phyloP scores from a whole-genome alignment of 2,797 vertebrate species.

The Gallirallus australis region DNA sequence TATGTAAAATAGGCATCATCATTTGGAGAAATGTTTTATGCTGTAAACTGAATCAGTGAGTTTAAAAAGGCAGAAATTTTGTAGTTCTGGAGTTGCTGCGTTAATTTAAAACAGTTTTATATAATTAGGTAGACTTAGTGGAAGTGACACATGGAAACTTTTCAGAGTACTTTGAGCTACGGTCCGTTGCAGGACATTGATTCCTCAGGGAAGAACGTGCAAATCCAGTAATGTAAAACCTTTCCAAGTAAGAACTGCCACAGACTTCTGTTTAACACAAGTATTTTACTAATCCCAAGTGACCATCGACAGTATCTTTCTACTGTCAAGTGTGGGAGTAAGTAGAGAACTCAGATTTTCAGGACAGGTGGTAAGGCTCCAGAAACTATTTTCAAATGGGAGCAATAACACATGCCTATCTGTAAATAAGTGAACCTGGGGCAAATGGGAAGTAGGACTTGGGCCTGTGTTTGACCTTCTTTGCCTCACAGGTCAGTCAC shows the following conservation, averaged over 20 bases:
- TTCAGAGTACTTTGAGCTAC: not conserved
- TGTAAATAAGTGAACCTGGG: not conserved
- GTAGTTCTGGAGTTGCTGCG: not conserved
- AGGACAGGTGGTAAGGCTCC: not conserved
- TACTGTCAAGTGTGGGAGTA: not conserved
- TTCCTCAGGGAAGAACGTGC: not conserved
- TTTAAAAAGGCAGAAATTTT: not conserved
- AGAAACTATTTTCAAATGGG: not conserved
- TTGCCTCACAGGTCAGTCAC: not conserved
- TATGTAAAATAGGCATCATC: not conserved
- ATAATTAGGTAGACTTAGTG: not conserved
- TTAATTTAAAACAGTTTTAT: not conserved
- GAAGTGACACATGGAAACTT: not conserved
- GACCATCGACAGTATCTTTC: not conserved
- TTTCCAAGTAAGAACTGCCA: not conserved
- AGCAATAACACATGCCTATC: rapidly evolving
- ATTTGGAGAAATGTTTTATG: not conserved
- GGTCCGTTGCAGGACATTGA: not conserved
- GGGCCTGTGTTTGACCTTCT: not conserved
- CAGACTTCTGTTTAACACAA: not conserved
- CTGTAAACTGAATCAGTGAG: not conserved
- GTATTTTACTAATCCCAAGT: not conserved
- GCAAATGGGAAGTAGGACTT: not conserved
- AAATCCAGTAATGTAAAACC: not conserved
- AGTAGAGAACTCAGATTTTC: not conserved